Evolutionary conservation across 2,888 invertebrate species (phyloP), one percentile per base, ranked within the genome.

Genomic region (Hipparchia sbordonii): DNA sequence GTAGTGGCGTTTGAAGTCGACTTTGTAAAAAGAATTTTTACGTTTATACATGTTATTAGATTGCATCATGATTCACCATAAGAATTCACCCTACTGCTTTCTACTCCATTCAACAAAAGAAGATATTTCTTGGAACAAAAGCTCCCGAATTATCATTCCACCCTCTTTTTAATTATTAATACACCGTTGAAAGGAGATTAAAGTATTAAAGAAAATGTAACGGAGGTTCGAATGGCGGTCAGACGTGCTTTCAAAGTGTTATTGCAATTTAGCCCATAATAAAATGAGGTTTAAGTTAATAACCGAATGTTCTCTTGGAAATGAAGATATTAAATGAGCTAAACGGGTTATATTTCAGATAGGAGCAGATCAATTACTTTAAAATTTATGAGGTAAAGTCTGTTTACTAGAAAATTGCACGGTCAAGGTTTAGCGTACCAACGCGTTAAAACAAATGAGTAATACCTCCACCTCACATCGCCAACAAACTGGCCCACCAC

Each of bases 161-260:
- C 87, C 89, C 87, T 65, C 85, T 82, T 84, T 39, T 89, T 90
- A 88, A 91, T 90, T 89, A 91, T 89, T 89, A 90, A 90, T 89
- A 87, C 84, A 82, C 86, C 82, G 82, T 81, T 82, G 84, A 85
- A 84, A 79, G 77, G 77, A 85, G 89, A 89, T 89, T 89, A 89
- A 81, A 82, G 86, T 80, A 83, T 85, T 84, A 86, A 68, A 72
- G 63, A 68, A 68, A 68, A 68, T 68, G 68, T 68, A 45, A 67
- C 67, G 67, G 67, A 57, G 56, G n/a, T 57, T 57, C 51, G 57
- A 51, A 68, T 60, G 68, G 59, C 59, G 67, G 67, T 67, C 67
- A 57, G 57, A 57, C 56, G 67, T 67, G 23, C 8, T 56, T 57
- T 56, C 13, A 13, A 46, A 56, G 45, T 57, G 56, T 67, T 67